These are phyloP conservation scores for Aleiodes testaceus DNA, from an alignment of 2,888 invertebrate species.

Conservation along the genomic window DNA sequence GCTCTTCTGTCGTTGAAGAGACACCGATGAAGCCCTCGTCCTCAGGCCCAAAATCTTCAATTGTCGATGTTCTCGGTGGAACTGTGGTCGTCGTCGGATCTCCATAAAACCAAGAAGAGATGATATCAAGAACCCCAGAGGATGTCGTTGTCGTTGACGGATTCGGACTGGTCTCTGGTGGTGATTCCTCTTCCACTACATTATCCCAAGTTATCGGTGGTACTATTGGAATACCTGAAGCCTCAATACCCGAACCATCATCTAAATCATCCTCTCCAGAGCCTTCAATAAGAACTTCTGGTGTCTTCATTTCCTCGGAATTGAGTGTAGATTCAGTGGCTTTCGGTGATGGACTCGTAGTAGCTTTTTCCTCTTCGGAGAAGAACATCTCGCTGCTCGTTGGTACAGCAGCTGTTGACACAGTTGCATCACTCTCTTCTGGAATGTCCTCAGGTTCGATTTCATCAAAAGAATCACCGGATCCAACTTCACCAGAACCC, in stretches of 20 bases:
- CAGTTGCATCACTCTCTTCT: slow-evolving; percentile 40
- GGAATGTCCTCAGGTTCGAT: slow-evolving; percentile 8
- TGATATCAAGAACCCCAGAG: slow-evolving; percentile 49
- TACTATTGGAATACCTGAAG: slow-evolving; percentile 62
- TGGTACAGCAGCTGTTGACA: slow-evolving; percentile 37
- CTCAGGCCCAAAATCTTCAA: slow-evolving; percentile 56
- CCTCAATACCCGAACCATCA: slow-evolving; percentile 72
- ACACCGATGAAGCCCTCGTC: slow-evolving; percentile 64
- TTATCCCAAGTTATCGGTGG: slow-evolving; percentile 51
- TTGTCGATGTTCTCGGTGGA: slow-evolving; percentile 48
- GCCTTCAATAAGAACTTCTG: slow-evolving; percentile 58
- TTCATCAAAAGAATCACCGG: slow-evolving; percentile 53
- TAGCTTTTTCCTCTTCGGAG: slow-evolving; percentile 44
- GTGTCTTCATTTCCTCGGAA: not conserved
- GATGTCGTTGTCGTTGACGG: slow-evolving; percentile 46
- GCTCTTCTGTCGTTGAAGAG: slow-evolving; percentile 42
- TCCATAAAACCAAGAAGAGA: slow-evolving; percentile 50
- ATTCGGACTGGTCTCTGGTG: slow-evolving; percentile 21
- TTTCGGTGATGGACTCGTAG: slow-evolving; percentile 9
- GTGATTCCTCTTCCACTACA: slow-evolving; percentile 31
- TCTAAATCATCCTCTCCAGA: slow-evolving; percentile 67
- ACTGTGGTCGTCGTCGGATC: slow-evolving; percentile 49
- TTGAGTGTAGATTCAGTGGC: not conserved
- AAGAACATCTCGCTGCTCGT: slow-evolving; percentile 40
- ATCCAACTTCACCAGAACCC: slow-evolving; percentile 67